Conservation (phyloP, 2,797 vertebrate species). For the Lateolabrax maculatus region DNA sequence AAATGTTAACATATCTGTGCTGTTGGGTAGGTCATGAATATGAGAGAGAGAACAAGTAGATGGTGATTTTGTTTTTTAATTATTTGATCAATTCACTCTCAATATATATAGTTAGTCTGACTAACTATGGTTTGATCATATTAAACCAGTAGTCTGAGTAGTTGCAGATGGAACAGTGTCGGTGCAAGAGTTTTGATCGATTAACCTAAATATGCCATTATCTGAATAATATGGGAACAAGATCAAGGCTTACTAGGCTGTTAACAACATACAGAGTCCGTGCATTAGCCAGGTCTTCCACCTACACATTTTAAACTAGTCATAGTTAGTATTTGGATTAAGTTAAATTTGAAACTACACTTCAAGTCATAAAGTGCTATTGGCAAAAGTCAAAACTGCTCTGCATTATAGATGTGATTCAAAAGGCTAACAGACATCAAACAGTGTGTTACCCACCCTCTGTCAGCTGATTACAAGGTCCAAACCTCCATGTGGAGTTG, state of each 20-base stretch:
- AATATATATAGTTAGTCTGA: not conserved
- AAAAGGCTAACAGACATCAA: conserved; percentile 35
- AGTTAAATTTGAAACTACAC: not conserved
- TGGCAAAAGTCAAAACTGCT: conserved; percentile 8
- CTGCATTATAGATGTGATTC: conserved; percentile 10
- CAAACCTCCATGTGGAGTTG: conserved; percentile 55
- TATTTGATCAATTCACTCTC: not conserved
- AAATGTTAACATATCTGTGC: not conserved
- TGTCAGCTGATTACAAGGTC: conserved; percentile 43
- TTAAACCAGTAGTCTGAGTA: not conserved
- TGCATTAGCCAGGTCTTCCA: not conserved
- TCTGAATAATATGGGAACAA: not conserved
- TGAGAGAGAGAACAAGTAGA: not conserved
- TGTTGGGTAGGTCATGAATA: not conserved
- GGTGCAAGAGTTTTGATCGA: not conserved
- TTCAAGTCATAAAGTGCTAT: not conserved
- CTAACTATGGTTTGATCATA: not conserved
- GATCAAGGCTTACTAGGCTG: too few species aligned
- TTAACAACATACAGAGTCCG: not conserved
- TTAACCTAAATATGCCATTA: not conserved
- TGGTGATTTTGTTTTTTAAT: not conserved
- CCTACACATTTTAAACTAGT: not conserved
- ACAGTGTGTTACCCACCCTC: conserved; percentile 3
- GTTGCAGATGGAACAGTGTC: not conserved
- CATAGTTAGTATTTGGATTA: not conserved